Conservation (phyloP, 2,888 invertebrate genomes). For the Eilema griseolum region DNA sequence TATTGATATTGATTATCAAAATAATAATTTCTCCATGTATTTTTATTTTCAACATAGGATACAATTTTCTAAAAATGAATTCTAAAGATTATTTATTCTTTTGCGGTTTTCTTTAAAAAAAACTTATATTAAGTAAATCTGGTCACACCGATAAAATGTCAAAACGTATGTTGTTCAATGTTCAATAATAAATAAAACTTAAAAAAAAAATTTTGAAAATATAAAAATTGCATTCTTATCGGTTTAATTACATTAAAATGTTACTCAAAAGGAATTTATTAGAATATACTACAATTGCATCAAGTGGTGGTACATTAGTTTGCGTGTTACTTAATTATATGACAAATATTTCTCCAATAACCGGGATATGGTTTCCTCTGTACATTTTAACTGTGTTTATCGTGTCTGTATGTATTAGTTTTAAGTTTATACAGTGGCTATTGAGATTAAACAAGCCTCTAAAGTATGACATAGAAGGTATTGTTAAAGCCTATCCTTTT, state of each 20-base stretch:
- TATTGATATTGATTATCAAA: too few species aligned
- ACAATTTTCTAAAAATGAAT: too few species aligned
- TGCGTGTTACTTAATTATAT: constrained; percentile 72
- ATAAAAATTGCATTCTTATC: neutral
- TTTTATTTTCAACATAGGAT: too few species aligned
- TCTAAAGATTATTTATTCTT: too few species aligned
- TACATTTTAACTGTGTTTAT: constrained; percentile 77
- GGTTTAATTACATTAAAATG: constrained; percentile 59
- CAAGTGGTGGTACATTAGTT: constrained; percentile 67
- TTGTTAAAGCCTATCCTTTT: constrained; percentile 66
- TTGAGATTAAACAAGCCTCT: constrained; percentile 84
- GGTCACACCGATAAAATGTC: too few species aligned
- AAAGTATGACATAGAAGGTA: constrained; percentile 72
- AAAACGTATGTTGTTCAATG: too few species aligned
- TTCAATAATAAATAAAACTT: too few species aligned
- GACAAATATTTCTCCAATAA: constrained; percentile 77
- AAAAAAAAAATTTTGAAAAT: neutral
- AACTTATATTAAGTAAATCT: too few species aligned
- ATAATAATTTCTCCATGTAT: too few species aligned
- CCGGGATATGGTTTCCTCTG: constrained; percentile 78
- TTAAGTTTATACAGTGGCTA: constrained; percentile 84
- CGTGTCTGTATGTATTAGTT: constrained; percentile 79
- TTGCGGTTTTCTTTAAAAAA: too few species aligned
- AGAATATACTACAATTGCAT: constrained; percentile 68
- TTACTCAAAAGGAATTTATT: constrained; percentile 74